Conservation (phyloP, 1,140 invertebrate genomes). For the Schlechtendalia chinensis region DNA sequence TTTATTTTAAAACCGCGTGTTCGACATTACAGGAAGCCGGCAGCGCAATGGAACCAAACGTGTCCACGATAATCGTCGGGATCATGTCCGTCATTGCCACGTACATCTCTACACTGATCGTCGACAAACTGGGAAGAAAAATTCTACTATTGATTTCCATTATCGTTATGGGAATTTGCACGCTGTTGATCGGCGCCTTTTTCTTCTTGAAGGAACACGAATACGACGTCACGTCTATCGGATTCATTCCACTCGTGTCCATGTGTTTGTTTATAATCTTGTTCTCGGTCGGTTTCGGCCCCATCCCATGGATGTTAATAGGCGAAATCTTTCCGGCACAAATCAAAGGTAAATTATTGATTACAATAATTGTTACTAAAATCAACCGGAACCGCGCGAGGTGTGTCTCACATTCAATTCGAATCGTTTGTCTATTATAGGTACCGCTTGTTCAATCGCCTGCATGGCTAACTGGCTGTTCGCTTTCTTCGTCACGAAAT, state of each 20-base stretch:
- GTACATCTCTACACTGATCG: slow-evolving; percentile 67
- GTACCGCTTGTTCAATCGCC: slow-evolving; percentile 65
- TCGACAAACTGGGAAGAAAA: slow-evolving; percentile 68
- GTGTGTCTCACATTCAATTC: neutral
- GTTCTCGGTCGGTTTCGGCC: slow-evolving; percentile 67
- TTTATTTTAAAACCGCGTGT: neutral
- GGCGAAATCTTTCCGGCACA: slow-evolving; percentile 72
- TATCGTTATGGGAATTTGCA: slow-evolving; percentile 64
- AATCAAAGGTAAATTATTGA: slow-evolving; percentile 61
- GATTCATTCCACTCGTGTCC: slow-evolving; percentile 58
- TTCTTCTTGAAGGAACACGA: slow-evolving; percentile 62
- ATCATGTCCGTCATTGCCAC: slow-evolving; percentile 74
- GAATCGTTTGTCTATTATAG: neutral
- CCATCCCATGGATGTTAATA: slow-evolving; percentile 79
- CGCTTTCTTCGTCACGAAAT: slow-evolving; percentile 78
- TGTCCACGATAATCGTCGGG: slow-evolving; percentile 73
- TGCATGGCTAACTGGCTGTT: slow-evolving; percentile 76
- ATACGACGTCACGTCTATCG: slow-evolving; percentile 54
- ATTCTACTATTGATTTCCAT: slow-evolving; percentile 68
- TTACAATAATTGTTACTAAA: neutral
- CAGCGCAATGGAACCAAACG: slow-evolving; percentile 60
- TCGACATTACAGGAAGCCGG: slow-evolving; percentile 57
- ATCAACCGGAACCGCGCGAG: too few species aligned
- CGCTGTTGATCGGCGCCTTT: slow-evolving; percentile 64
- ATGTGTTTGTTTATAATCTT: slow-evolving; percentile 50